phyloP scores from a whole-genome alignment of 2,888 invertebrate genomes.

The Drosophila diplacantha region DNA sequence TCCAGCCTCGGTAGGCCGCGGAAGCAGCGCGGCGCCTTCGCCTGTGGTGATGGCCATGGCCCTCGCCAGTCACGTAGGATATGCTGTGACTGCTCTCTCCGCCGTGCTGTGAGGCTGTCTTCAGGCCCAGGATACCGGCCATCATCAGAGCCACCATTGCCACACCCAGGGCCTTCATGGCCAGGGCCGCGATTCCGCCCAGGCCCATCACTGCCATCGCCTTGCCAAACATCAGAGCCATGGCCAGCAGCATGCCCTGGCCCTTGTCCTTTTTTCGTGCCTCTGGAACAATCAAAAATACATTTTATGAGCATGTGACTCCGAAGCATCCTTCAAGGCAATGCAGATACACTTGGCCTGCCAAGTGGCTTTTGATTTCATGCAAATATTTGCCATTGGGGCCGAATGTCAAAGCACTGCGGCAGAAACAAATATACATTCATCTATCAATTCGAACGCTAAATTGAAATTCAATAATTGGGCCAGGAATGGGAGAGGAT shows the following conservation, averaged over 20 bases:
- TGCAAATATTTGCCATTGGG: conserved; percentile 6
- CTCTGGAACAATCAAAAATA: conserved; percentile 76
- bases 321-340: neutral
- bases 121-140: conserved; percentile 86
- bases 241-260: conserved; percentile 79
- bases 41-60: conserved; percentile 74
- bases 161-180: conserved; percentile 86
- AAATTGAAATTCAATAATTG: conserved; percentile 10
- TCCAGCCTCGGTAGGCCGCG: conserved; percentile 80
- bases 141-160: conserved; percentile 87
- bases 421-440: neutral
- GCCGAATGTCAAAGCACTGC: neutral
- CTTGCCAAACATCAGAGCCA: conserved; percentile 88
- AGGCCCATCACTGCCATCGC: conserved; percentile 86
- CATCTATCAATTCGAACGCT: neutral
- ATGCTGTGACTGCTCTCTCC: conserved; percentile 79
- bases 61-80: conserved; percentile 78
- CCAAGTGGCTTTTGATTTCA: neutral
- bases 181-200: conserved; percentile 85
- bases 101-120: conserved; percentile 82
- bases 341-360: conserved; percentile 4
- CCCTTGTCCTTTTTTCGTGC: conserved; percentile 82
- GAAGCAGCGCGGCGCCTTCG: conserved; percentile 70
- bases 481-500: neutral
- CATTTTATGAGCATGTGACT: conserved; percentile 19